Conservation (phyloP, 2,888 invertebrate genomes). For the Xanthia togata region DNA sequence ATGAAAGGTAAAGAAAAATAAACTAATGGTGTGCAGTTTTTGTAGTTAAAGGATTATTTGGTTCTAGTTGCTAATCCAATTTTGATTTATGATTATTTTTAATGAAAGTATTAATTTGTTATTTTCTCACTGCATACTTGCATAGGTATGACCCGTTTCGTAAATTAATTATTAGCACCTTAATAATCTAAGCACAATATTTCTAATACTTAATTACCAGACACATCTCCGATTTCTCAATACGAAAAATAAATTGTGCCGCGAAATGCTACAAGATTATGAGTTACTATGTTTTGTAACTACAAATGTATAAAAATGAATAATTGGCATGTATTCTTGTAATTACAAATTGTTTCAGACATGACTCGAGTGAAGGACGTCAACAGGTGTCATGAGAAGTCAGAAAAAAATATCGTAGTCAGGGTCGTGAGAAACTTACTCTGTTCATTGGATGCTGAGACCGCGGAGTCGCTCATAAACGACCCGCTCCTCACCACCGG, state of each 20-base stretch:
- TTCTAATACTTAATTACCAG: background rate
- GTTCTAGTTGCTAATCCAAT: background rate
- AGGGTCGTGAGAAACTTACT: slow-evolving; percentile 82
- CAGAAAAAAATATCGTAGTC: slow-evolving; percentile 73
- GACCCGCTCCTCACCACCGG: slow-evolving; percentile 82
- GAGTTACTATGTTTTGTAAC: slow-evolving; percentile 36
- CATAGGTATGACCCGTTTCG: background rate
- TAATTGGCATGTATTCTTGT: slow-evolving; percentile 65
- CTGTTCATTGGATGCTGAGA: slow-evolving; percentile 84
- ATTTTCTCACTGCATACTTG: background rate
- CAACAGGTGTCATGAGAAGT: slow-evolving; percentile 83
- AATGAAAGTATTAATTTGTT: background rate
- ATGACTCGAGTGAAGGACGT: slow-evolving; percentile 76
- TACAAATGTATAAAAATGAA: slow-evolving; percentile 54
- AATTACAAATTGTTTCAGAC: slow-evolving; percentile 66
- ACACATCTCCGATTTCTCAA: slow-evolving; percentile 15
- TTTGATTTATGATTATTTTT: background rate
- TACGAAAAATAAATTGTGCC: slow-evolving; percentile 22
- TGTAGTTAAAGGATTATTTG: background rate
- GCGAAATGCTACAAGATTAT: slow-evolving; percentile 41
- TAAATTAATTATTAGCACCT: background rate
- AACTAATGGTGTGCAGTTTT: no score
- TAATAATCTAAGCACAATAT: background rate
- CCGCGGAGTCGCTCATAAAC: slow-evolving; percentile 80
- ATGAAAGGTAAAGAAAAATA: background rate